Conservation (phyloP, 2,113 vertebrate genomes). For the Empidonax traillii region DNA sequence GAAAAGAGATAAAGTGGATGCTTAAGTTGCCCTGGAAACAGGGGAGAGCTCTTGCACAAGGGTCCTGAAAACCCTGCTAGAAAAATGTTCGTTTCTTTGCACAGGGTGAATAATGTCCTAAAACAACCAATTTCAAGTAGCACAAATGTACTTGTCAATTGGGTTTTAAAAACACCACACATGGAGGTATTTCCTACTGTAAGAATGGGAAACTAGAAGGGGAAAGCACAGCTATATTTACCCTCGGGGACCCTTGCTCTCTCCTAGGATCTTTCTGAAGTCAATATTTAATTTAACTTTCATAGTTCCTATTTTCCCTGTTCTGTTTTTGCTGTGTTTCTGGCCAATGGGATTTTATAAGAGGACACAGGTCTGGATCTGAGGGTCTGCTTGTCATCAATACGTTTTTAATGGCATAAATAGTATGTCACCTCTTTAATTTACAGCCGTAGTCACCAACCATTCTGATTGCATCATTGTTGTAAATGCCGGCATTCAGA, state of each 20-base stretch:
- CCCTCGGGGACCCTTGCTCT: background rate
- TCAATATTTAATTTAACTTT: conserved; percentile 38
- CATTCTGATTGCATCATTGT: background rate
- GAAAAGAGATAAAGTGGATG: background rate
- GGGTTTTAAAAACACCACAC: background rate
- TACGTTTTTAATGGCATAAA: background rate
- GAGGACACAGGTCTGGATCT: background rate
- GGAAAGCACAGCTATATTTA: background rate
- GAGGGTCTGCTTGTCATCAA: background rate
- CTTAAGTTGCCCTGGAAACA: background rate
- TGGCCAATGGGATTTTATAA: background rate
- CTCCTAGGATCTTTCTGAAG: background rate
- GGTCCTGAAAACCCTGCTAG: background rate
- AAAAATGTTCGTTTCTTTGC: background rate
- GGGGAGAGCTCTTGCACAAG: background rate
- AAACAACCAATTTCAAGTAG: background rate
- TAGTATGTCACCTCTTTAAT: background rate
- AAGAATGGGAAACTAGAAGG: background rate
- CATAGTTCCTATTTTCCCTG: background rate
- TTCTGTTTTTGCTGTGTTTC: background rate
- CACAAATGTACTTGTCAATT: background rate
- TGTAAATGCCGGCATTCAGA: background rate
- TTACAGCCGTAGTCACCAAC: background rate
- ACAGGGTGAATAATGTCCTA: background rate
- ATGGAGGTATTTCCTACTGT: background rate